Conservation (phyloP, 2,113 vertebrate species). For the Coryphaenoides rupestris region DNA sequence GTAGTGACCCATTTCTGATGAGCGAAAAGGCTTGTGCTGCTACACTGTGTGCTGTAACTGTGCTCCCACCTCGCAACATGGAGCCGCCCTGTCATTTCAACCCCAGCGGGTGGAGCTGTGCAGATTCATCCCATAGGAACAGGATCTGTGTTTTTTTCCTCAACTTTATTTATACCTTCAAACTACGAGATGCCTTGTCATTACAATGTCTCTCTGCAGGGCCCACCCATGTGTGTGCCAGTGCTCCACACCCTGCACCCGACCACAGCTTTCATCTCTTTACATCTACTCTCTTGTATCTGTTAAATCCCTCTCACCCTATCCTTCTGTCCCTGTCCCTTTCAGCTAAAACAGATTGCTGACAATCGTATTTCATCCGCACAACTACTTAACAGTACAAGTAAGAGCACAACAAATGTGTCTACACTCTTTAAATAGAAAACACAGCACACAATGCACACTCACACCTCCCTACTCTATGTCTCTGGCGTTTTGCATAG, state of each 20-base stretch:
- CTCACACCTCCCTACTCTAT: too few species aligned
- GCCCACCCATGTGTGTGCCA: slow-evolving; percentile 37
- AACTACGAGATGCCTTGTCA: slow-evolving; percentile 59
- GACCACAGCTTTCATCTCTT: slow-evolving; percentile 16
- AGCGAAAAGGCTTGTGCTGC: slow-evolving; percentile 18
- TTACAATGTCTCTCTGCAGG: slow-evolving; percentile 46
- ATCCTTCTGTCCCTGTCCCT: too few species aligned
- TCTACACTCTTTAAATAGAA: too few species aligned
- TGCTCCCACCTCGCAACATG: slow-evolving; percentile 17
- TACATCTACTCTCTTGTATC: neutral
- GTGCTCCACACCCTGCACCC: slow-evolving; percentile 36
- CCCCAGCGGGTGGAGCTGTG: slow-evolving; percentile 26
- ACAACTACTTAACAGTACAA: too few species aligned
- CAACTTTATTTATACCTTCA: slow-evolving; percentile 55
- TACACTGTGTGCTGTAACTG: slow-evolving; percentile 16
- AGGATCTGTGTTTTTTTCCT: slow-evolving; percentile 7
- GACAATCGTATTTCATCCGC: too few species aligned
- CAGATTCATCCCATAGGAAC: slow-evolving; percentile 40
- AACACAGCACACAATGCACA: too few species aligned
- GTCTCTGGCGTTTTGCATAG: too few species aligned
- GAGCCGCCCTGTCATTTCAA: slow-evolving; percentile 52
- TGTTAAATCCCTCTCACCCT: too few species aligned
- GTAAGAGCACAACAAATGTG: too few species aligned
- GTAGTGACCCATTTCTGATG: slow-evolving; percentile 27
- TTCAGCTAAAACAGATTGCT: too few species aligned